Conservation (phyloP, 2,888 invertebrate species). For the Cinara cedri region DNA sequence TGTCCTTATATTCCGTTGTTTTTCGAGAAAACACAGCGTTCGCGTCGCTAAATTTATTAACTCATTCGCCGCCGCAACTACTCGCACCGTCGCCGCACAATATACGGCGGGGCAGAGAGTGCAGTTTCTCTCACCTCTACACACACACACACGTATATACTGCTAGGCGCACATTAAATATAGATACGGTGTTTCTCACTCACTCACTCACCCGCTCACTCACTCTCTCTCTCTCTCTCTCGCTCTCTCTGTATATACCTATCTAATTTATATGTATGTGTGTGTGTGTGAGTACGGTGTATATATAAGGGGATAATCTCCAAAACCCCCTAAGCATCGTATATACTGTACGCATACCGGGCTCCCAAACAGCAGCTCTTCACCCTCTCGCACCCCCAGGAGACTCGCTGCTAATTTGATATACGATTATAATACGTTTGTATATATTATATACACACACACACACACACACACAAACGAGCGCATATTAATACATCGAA, state of each 20-base stretch:
- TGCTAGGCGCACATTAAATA: no score
- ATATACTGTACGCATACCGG: background rate
- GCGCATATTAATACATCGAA: background rate
- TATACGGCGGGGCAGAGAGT: background rate
- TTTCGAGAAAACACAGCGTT: constrained; percentile 31
- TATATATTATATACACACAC: no score
- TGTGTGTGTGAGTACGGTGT: background rate
- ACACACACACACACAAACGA: background rate
- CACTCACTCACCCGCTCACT: no score
- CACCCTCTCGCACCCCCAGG: background rate
- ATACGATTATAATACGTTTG: constrained; percentile 39
- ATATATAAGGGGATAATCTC: no score
- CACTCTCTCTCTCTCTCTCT: no score
- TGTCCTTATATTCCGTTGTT: constrained; percentile 46
- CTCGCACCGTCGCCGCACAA: background rate
- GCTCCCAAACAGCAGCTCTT: background rate
- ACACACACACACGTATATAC: no score
- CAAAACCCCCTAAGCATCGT: no score
- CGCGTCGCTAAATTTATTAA: constrained; percentile 54
- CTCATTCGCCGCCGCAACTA: constrained; percentile 16
- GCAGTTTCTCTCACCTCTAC: constrained; percentile 14
- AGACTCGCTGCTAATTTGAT: constrained; percentile 44
- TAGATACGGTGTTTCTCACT: no score
- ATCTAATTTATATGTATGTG: background rate
- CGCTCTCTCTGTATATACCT: no score